Evolutionary conservation across 1,140 invertebrate species (phyloP).

Genomic region (Littorina saxatilis): DNA sequence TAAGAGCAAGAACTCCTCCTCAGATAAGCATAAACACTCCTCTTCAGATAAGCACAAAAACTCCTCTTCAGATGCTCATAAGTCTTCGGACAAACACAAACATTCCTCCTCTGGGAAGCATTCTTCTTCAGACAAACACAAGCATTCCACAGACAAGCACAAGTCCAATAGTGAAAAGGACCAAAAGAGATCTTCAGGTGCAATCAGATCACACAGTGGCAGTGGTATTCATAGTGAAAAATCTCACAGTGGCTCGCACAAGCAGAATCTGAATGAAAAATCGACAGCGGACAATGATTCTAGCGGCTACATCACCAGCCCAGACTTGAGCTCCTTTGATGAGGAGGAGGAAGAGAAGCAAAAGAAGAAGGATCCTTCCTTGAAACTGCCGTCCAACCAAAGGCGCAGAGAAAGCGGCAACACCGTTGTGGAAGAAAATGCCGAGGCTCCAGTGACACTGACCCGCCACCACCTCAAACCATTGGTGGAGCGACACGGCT

Average conservation of each 20-base stretch:
- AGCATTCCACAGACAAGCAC: not conserved
- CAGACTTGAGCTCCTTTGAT: not conserved
- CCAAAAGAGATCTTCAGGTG: not conserved
- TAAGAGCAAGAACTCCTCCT: not conserved
- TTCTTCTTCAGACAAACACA: not conserved
- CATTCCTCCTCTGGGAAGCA: not conserved
- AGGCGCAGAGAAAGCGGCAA: not conserved
- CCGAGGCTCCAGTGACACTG: not conserved
- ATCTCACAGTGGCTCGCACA: not conserved
- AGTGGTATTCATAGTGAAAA: not conserved
- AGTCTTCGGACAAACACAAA: not conserved
- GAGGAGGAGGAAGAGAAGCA: not conserved
- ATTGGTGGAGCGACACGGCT: not conserved
- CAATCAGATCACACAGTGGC: not conserved
- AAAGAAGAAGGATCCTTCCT: not conserved
- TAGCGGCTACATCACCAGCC: slow-evolving; percentile 6
- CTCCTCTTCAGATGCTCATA: not conserved
- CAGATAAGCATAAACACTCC: not conserved
- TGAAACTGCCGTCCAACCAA: not conserved
- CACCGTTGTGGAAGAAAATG: not conserved
- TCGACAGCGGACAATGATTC: not conserved
- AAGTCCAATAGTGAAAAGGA: not conserved
- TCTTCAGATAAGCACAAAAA: not conserved
- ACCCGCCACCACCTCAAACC: slow-evolving; percentile 31
- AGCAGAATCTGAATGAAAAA: not conserved